These are phyloP conservation scores for Lonchura striata DNA, from an alignment of 2,113 vertebrate genomes.

Conservation along the genomic window DNA sequence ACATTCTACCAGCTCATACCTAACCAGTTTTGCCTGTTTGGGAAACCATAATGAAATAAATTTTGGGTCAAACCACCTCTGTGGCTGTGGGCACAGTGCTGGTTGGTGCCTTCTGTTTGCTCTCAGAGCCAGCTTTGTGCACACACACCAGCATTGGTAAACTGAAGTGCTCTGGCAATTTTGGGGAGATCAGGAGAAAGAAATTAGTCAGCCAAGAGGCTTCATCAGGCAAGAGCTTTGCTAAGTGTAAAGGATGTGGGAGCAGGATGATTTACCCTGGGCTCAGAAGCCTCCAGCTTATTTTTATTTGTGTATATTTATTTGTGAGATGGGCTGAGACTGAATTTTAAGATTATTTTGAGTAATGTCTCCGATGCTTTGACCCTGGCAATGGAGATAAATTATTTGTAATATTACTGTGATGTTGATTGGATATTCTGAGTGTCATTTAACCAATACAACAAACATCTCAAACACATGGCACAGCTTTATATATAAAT, in stretches of 20 bases:
- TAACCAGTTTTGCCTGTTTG: not conserved
- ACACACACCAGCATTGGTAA: not conserved
- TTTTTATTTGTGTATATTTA: not conserved
- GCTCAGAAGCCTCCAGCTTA: not conserved
- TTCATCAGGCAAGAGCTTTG: not conserved
- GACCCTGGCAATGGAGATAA: not conserved
- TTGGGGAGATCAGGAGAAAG: not conserved
- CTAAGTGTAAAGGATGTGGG: not conserved
- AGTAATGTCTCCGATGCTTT: not conserved
- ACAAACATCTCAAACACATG: not conserved
- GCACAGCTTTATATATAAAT: not conserved
- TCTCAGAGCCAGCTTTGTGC: not conserved
- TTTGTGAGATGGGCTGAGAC: not conserved
- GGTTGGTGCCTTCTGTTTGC: not conserved
- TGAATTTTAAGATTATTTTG: not conserved
- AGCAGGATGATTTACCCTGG: not conserved
- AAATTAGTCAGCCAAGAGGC: not conserved
- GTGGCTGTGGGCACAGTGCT: not conserved
- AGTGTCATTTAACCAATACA: not conserved
- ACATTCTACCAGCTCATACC: not conserved
- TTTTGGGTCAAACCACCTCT: not conserved
- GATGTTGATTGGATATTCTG: not conserved
- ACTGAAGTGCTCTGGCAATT: not conserved
- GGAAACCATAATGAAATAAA: not conserved
- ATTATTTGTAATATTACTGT: not conserved